Base-by-base conservation (phyloP, 30 jellyfish, hydroid and myxozoan species). In the Cassiopea andromeda region DNA sequence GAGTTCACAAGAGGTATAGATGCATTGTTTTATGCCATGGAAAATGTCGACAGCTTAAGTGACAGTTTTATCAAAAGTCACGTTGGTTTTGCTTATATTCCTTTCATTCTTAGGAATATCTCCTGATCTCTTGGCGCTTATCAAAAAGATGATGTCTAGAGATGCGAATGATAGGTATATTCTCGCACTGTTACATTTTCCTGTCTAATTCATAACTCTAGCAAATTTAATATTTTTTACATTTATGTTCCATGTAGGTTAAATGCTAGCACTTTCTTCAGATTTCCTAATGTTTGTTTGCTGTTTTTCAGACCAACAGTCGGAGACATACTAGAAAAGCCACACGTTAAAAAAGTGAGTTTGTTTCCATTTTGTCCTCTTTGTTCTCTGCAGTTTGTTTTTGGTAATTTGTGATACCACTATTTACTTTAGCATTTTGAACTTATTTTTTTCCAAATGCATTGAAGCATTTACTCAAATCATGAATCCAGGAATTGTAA, bases 1-100 rank as follows among this genome's bases (percentile, higher is more conserved):
- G 97, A 87, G 67, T 85, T 94, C 70, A 94, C 98, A 1, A 69
- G 83, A 57, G 98, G 98, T 88, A 3, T 50, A 9, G 64, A 50
- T 50, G 64, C 9, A 50, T 2, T 50, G 9, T 9, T 9, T 50
- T 50, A 9, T 9, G 9, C 8, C 64, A 2, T 9, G 8, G 8
- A n/a, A n/a, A n/a, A n/a, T n/a, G n/a, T n/a, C n/a, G n/a, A n/a
- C n/a, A n/a, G n/a, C n/a, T n/a, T n/a, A n/a, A n/a, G n/a, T n/a
- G n/a, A n/a, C n/a, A n/a, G n/a, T n/a, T n/a, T n/a, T n/a, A n/a
- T n/a, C n/a, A n/a, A n/a, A n/a, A n/a, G n/a, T n/a, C n/a, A n/a
- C n/a, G n/a, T n/a, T n/a, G n/a, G n/a, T n/a, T n/a, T n/a, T n/a
- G n/a, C 5, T 9, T 5, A 50, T 61, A 61, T 61, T 8, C 49